Conservation (phyloP, 53 echinoderm and acorn worm species). For the Actinopyga echinites region DNA sequence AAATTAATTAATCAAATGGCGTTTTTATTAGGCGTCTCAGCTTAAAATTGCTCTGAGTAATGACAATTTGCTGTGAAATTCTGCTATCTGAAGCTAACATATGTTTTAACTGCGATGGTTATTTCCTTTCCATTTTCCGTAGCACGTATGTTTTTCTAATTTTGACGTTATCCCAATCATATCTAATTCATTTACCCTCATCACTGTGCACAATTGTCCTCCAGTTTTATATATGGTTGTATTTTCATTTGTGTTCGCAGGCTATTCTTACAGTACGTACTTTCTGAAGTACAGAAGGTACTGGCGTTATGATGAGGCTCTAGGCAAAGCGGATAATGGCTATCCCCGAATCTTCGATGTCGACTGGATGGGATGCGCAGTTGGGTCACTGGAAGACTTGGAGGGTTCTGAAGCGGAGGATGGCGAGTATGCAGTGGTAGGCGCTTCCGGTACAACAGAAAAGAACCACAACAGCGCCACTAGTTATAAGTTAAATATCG, state of each 20-base stretch:
- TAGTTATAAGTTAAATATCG: neutral
- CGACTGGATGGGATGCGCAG: conserved; percentile 89
- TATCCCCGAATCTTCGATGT: conserved; percentile 78
- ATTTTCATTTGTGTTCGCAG: neutral
- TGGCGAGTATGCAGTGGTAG: neutral
- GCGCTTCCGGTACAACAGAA: neutral
- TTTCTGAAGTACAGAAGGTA: conserved; percentile 77
- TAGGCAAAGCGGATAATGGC: conserved; percentile 76
- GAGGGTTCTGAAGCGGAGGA: conserved; percentile 22
- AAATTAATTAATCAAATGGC: no score
- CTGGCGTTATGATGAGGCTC: conserved; percentile 85
- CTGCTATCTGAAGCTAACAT: no score
- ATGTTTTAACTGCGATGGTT: no score
- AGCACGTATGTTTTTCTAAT: no score
- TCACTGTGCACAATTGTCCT: neutral
- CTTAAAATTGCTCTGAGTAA: no score
- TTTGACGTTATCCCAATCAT: no score
- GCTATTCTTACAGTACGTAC: conserved; percentile 82
- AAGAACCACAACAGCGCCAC: neutral
- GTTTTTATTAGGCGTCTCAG: no score
- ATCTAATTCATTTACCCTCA: neutral
- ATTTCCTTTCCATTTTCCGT: no score
- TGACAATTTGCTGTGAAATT: no score
- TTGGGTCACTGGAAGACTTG: conserved; percentile 33
- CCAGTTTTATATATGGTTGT: no score